These are phyloP conservation scores for Diaphora mendica DNA, from an alignment of 2,888 invertebrate species.

Conservation along the genomic window DNA sequence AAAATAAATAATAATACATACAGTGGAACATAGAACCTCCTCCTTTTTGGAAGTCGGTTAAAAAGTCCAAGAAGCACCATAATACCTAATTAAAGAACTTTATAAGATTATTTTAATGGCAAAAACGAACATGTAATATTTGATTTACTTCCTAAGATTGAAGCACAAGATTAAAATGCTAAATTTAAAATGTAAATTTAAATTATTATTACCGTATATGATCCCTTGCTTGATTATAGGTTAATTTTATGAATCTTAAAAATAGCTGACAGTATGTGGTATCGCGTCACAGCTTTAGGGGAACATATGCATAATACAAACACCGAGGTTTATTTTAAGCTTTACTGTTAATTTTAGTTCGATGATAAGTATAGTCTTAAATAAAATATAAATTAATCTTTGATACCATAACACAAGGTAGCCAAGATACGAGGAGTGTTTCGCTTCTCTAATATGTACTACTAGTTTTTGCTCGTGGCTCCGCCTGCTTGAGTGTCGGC, in stretches of 20 bases:
- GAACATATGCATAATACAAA: background rate
- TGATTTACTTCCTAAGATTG: background rate
- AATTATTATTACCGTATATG: background rate
- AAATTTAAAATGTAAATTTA: background rate
- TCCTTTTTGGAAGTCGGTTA: no score
- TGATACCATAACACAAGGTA: background rate
- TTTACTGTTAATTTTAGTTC: background rate
- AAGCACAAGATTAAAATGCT: background rate
- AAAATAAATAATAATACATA: no score
- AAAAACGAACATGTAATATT: no score
- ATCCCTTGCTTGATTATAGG: background rate
- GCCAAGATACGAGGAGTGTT: no score
- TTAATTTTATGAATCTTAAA: background rate
- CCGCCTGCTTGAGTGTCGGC: no score
- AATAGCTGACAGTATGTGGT: background rate
- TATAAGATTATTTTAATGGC: no score
- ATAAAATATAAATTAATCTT: background rate
- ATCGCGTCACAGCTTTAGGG: background rate
- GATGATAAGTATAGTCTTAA: background rate
- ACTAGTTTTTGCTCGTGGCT: no score
- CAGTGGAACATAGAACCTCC: no score
- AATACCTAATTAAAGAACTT: no score
- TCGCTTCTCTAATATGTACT: no score
- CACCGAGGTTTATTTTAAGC: conserved; percentile 2
- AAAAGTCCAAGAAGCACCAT: no score